Conservation (phyloP, 2,888 invertebrate species). For the Scaptomyza reducta region DNA sequence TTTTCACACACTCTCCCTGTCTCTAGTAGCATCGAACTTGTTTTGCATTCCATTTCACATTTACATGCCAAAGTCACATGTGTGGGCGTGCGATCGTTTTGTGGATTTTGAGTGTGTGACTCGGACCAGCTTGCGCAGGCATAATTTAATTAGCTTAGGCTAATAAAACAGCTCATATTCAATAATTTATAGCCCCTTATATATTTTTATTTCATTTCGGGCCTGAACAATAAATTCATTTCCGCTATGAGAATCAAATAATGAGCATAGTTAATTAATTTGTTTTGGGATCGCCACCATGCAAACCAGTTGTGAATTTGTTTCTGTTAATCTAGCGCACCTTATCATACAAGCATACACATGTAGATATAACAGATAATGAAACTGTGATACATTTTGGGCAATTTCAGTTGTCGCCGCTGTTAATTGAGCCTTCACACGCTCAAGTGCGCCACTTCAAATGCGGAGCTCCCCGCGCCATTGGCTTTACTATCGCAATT, state of each 20-base stretch:
- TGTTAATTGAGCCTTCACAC: conserved; percentile 75
- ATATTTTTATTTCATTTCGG: conserved; percentile 46
- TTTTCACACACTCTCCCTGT: not conserved
- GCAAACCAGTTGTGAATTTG: conserved; percentile 45
- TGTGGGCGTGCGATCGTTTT: conserved; percentile 9
- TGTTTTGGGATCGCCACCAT: conserved; percentile 12
- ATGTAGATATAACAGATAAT: conserved; percentile 64
- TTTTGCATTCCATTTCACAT: conserved; percentile 24
- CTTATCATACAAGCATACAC: not conserved
- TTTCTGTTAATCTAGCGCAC: conserved; percentile 32
- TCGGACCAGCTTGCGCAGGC: not conserved
- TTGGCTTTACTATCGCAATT: conserved; percentile 39
- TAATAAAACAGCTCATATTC: conserved; percentile 37
- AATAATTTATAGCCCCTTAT: conserved; percentile 35
- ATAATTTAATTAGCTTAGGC: conserved; percentile 55
- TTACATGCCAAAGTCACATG: conserved; percentile 9
- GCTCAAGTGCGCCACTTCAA: conserved; percentile 69
- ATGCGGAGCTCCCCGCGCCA: conserved; percentile 8
- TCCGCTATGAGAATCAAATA: conserved; percentile 24
- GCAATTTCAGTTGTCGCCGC: conserved; percentile 41
- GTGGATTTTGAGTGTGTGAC: not conserved
- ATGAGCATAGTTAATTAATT: conserved; percentile 36
- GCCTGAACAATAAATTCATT: conserved; percentile 31
- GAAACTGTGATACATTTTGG: conserved; percentile 65
- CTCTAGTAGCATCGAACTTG: conserved; percentile 9